These are phyloP conservation scores for Ivindomyrus marchei DNA, from an alignment of 2,113 vertebrate species.

Conservation along the genomic window DNA sequence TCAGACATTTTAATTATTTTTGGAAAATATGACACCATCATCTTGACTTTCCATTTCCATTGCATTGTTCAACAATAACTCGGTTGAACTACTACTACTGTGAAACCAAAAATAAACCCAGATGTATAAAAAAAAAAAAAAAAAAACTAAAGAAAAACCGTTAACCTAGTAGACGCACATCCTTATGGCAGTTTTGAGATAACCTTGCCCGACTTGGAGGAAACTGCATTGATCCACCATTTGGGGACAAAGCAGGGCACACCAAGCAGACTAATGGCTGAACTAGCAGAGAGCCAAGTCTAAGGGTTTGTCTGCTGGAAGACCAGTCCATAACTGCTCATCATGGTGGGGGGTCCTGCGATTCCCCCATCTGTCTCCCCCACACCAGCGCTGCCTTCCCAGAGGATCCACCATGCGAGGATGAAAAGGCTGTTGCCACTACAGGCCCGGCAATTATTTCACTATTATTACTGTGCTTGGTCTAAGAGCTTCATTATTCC, in stretches of 20 bases:
- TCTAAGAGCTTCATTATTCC: constrained; percentile 56
- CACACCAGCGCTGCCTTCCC: not conserved
- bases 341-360: constrained; percentile 26
- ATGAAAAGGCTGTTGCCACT: constrained; percentile 38
- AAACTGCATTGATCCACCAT: not conserved
- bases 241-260: not conserved
- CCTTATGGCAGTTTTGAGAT: not conserved
- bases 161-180: not conserved
- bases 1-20: not conserved
- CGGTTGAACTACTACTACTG: not conserved
- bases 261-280: not conserved
- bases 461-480: constrained; percentile 18
- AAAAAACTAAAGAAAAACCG: not conserved
- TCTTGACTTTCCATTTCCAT: not conserved
- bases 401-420: constrained; percentile 15
- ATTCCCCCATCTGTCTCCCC: constrained; percentile 39
- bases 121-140: not conserved
- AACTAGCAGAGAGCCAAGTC: not conserved
- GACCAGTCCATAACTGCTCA: constrained; percentile 36
- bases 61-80: not conserved
- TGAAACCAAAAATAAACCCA: not conserved
- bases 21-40: not conserved
- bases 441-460: constrained; percentile 32
- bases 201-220: not conserved
- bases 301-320: not conserved